phyloP scores from a whole-genome alignment of 2,888 invertebrate genomes.

The Cartodere bifasciata region DNA sequence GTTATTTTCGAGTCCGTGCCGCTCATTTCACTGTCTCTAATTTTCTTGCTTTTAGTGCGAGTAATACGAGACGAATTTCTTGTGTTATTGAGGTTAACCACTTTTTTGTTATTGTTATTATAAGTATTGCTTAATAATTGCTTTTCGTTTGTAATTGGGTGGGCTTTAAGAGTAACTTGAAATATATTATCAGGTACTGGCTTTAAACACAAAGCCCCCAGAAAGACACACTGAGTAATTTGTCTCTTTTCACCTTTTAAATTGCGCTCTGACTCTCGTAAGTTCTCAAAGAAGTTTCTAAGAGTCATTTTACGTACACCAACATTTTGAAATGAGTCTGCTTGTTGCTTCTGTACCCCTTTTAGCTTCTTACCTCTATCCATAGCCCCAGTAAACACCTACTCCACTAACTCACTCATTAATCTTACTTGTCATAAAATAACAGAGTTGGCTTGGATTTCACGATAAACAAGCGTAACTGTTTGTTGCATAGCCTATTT shows the following conservation, averaged over 20 bases:
- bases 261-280: constrained; percentile 17
- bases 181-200: constrained; percentile 20
- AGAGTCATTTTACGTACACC: constrained; percentile 17
- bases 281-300: constrained; percentile 17
- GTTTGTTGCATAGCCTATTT: too few species aligned
- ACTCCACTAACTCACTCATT: too few species aligned
- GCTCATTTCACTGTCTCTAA: too few species aligned
- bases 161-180: constrained; percentile 7
- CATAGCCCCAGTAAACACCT: too few species aligned
- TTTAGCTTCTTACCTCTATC: constrained; percentile 7
- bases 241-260: constrained; percentile 18
- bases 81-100: constrained; percentile 12
- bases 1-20: background rate
- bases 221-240: constrained; percentile 22
- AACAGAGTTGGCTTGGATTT: too few species aligned
- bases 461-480: too few species aligned
- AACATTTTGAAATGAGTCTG: constrained; percentile 15
- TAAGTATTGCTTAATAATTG: background rate
- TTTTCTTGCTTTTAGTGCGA: too few species aligned
- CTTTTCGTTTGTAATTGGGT: constrained; percentile 1
- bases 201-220: constrained; percentile 21
- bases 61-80: too few species aligned
- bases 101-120: constrained; percentile 13
- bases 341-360: constrained; percentile 18
- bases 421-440: too few species aligned